Evolutionary conservation across 2,888 invertebrate genomes (phyloP), one percentile per base, ranked within the genome.

Genomic region (Amitus sp.): DNA sequence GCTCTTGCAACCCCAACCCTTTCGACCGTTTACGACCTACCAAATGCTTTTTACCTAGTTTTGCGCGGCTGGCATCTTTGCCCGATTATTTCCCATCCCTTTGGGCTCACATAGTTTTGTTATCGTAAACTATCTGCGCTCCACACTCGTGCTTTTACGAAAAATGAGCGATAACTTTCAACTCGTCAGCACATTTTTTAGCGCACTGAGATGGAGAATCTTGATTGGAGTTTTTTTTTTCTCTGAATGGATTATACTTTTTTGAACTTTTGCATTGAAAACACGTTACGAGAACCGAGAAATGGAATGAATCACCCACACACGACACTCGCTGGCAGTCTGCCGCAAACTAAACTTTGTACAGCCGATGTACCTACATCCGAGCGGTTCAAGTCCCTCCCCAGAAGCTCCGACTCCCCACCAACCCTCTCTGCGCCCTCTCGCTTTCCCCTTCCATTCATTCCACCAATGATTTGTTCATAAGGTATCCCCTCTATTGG

Each of bases 271-370:
- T 3, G 27, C 15, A 15, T 7, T 18, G 27, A 13, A 18, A 33
- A 33, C 64, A 59, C 63, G 63, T 59, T 63, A 47, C 33, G 39
- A 46, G 37, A n/a, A n/a, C n/a, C n/a, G 33, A 17, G 27, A 40
- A n/a, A 40, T 23, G 34, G 48, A 61, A 62, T 51, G 51, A n/a
- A n/a, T 53, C 47, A 60, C 59, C 39, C 50, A 53, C 55, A 33
- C 60, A 53, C 59, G 23, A 20, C 47, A 61, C 67, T 54, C 69
- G 62, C 69, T 74, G 76, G 76, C 81, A 79, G 79, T 74, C 77
- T 72, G 76, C 79, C 82, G 79, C 79, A 77, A 73, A 82, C 81
- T 82, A 75, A 80, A 73, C 69, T 69, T 62, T 70, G 68, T 67
- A 71, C 69, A 67, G 69, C 70, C 75, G 63, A 65, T 68, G 68